Evolutionary conservation across 2,888 invertebrate species (phyloP).

Genomic region (Thysanoteuthis rhombus): DNA sequence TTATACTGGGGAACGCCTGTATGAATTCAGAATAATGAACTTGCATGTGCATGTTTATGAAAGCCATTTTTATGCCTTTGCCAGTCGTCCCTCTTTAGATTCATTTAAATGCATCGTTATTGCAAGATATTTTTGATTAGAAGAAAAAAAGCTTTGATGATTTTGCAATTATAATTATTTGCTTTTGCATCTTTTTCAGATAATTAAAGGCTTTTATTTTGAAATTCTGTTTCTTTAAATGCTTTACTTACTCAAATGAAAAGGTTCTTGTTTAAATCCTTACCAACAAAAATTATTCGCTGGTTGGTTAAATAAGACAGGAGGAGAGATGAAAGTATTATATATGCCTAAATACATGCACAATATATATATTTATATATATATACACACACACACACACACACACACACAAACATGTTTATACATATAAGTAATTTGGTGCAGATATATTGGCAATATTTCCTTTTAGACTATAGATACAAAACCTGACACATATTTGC

Average conservation of each 20-base stretch:
- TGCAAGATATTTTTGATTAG: not conserved
- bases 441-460: too few relatives aligned
- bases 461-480: too few relatives aligned
- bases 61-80: not conserved
- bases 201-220: not conserved
- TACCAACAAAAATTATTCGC: not conserved
- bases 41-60: not conserved
- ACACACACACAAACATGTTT: too few relatives aligned
- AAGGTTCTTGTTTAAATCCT: not conserved
- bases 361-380: too few relatives aligned
- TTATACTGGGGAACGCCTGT: too few relatives aligned
- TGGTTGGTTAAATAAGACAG: not conserved
- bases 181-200: not conserved
- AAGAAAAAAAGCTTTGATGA: not conserved
- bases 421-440: too few relatives aligned
- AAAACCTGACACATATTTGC: too few relatives aligned
- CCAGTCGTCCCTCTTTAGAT: not conserved
- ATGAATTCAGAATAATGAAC: not conserved
- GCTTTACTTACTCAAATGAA: not conserved
- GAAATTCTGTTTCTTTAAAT: not conserved
- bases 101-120: not conserved
- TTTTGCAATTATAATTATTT: not conserved
- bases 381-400: too few relatives aligned
- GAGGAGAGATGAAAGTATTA: not conserved
- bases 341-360: too few relatives aligned